Conservation (phyloP, 2,797 vertebrate genomes). For the Urosaurus nigricauda region DNA sequence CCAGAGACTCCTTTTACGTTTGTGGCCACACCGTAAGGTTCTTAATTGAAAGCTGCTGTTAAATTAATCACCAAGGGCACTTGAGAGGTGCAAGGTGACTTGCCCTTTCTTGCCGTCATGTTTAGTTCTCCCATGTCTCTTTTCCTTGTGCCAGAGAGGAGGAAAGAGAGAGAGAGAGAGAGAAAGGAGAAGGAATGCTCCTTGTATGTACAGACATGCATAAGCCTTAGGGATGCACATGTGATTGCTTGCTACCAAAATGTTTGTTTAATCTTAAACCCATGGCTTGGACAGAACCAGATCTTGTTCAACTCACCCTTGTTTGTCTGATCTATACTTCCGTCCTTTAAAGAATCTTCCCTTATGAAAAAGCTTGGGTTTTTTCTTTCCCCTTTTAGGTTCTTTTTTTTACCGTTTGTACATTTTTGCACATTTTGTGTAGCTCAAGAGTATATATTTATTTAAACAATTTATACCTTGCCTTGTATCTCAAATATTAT, state of each 20-base stretch:
- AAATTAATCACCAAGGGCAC: constrained; percentile 15
- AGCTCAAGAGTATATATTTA: not conserved
- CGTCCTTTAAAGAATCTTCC: not conserved
- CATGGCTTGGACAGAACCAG: not conserved
- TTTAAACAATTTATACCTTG: not conserved
- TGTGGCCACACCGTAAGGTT: not conserved
- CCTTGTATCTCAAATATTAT: not conserved
- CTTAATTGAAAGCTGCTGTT: not conserved
- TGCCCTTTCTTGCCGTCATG: accelerated
- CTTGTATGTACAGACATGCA: not conserved
- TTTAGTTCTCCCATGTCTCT: accelerated
- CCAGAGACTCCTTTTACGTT: accelerated
- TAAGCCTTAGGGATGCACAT: not conserved
- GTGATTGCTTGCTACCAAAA: not conserved
- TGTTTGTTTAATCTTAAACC: not conserved
- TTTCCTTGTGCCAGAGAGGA: not conserved
- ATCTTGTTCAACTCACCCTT: not conserved
- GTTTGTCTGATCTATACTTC: not conserved
- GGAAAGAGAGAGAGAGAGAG: constrained; percentile 2
- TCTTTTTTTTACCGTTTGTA: no score
- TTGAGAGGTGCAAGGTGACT: not conserved
- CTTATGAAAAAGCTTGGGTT: no score
- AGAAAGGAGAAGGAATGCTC: accelerated
- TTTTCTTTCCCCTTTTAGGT: no score
- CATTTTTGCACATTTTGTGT: not conserved